These are phyloP conservation scores for Sebastes iracundus DNA, from an alignment of 2,797 vertebrate species.

Conservation along the genomic window DNA sequence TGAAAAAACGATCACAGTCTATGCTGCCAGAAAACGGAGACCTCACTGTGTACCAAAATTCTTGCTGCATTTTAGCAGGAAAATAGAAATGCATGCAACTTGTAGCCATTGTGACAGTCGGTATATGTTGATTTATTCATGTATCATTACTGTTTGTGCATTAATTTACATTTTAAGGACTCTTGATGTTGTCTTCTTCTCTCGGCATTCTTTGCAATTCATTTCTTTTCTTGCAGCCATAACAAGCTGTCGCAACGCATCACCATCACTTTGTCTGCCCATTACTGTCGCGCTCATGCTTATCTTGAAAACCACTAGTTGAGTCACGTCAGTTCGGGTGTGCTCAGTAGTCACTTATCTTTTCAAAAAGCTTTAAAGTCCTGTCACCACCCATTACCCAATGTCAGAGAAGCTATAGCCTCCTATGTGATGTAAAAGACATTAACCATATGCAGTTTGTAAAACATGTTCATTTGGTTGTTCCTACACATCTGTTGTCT, in stretches of 20 bases:
- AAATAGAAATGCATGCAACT: slow-evolving; percentile 43
- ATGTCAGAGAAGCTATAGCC: neutral
- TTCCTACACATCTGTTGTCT: neutral
- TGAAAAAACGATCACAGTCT: slow-evolving; percentile 41
- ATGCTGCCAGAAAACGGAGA: slow-evolving; percentile 53
- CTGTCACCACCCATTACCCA: slow-evolving; percentile 12
- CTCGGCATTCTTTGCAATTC: slow-evolving; percentile 41
- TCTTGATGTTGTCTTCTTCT: slow-evolving; percentile 47
- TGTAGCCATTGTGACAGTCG: slow-evolving; percentile 22
- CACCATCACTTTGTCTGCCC: slow-evolving; percentile 48
- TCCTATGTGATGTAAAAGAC: slow-evolving; percentile 10
- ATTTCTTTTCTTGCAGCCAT: slow-evolving; percentile 43
- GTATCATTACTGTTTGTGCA: slow-evolving; percentile 27
- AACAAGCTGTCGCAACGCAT: slow-evolving; percentile 61
- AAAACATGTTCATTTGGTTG: slow-evolving; percentile 12
- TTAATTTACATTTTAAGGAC: slow-evolving; percentile 20
- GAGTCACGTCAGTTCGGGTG: slow-evolving; percentile 58
- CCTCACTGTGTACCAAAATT: slow-evolving; percentile 50
- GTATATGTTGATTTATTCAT: slow-evolving; percentile 27
- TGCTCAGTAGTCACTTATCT: slow-evolving; percentile 53
- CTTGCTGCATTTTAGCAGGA: slow-evolving; percentile 10
- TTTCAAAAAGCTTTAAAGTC: slow-evolving; percentile 29
- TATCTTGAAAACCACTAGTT: slow-evolving; percentile 43
- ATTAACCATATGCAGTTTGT: neutral
- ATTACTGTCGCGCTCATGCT: slow-evolving; percentile 43